Conservation (phyloP, 2,888 invertebrate genomes). For the Trichopoda pennipes region DNA sequence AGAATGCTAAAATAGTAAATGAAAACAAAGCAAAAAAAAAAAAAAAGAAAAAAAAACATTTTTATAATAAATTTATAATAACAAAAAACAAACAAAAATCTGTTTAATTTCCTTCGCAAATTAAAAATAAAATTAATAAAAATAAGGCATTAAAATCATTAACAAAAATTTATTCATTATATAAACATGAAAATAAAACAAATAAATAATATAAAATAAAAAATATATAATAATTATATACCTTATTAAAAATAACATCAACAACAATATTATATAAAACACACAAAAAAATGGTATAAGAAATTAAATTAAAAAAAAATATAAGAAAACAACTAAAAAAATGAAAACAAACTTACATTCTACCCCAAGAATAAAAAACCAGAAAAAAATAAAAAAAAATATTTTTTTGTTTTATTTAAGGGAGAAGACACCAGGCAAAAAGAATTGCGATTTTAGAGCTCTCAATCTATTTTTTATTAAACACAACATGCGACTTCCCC, state of each 20-base stretch:
- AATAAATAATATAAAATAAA: constrained; percentile 69
- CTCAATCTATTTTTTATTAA: no score
- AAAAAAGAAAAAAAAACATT: constrained; percentile 45
- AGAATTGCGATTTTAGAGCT: no score
- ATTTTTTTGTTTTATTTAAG: constrained; percentile 44
- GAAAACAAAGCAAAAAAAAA: no score
- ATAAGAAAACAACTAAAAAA: constrained; percentile 59
- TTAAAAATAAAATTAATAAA: constrained; percentile 59
- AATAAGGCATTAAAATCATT: constrained; percentile 57
- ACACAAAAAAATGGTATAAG: constrained; percentile 61
- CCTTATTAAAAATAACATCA: constrained; percentile 60
- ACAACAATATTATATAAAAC: constrained; percentile 59
- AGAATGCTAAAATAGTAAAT: constrained; percentile 64
- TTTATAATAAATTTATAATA: constrained; percentile 61
- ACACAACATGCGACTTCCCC: no score
- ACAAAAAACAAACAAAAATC: constrained; percentile 45
- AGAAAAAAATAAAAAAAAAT: constrained; percentile 44
- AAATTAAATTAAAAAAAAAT: constrained; percentile 58
- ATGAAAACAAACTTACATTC: constrained; percentile 68
- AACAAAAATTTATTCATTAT: constrained; percentile 75
- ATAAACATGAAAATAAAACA: constrained; percentile 73
- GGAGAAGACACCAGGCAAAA: no score
- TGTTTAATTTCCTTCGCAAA: constrained; percentile 74
- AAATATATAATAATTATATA: constrained; percentile 66
- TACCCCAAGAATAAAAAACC: constrained; percentile 68